Evolutionary conservation across 2,888 invertebrate species (phyloP).

Genomic region (Pristionchus japonicus): DNA sequence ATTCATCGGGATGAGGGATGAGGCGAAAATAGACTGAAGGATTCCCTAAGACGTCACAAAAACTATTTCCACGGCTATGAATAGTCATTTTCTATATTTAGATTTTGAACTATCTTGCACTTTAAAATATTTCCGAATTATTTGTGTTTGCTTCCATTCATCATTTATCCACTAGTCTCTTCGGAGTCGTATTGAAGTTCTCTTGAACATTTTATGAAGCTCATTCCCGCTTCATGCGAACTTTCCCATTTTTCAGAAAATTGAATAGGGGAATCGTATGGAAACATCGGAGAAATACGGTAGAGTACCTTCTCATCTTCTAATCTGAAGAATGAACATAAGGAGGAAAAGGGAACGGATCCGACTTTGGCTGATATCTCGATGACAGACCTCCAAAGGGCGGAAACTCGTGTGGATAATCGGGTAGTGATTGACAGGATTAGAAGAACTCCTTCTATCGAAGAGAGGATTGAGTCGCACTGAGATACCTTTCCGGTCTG

Average conservation of each 20-base stretch:
- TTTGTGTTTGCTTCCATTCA: neutral
- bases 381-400: conserved; percentile 31
- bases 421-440: conserved; percentile 16
- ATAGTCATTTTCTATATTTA: neutral
- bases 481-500: neutral
- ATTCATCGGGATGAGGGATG: neutral
- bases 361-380: neutral
- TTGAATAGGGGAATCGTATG: too few relatives aligned
- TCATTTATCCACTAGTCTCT: too few relatives aligned
- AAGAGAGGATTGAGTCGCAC: neutral
- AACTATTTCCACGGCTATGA: neutral
- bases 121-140: neutral
- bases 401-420: conserved; percentile 9
- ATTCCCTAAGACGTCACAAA: neutral
- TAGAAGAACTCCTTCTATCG: neutral
- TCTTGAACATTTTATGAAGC: too few relatives aligned
- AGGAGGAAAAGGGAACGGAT: neutral
- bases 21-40: neutral
- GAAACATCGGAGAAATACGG: too few relatives aligned
- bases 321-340: neutral
- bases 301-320: neutral
- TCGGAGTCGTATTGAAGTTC: too few relatives aligned
- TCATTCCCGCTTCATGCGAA: too few relatives aligned
- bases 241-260: too few relatives aligned
- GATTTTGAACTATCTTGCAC: neutral